These are phyloP conservation scores for Struthio camelus DNA, from an alignment of 2,113 vertebrate species.

Conservation along the genomic window DNA sequence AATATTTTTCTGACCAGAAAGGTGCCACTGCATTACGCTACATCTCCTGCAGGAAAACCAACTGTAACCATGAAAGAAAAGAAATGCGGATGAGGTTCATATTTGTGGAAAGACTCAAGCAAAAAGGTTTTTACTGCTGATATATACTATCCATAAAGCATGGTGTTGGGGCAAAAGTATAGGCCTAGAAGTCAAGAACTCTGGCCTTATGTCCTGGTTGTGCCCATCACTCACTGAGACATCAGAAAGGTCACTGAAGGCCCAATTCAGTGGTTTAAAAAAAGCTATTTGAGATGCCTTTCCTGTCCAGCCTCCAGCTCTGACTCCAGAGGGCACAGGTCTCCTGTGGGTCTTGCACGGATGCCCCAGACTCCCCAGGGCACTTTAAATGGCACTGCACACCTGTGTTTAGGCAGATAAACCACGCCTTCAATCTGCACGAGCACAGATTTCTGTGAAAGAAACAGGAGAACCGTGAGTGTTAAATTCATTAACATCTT, in stretches of 20 bases:
- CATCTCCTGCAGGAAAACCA: background rate
- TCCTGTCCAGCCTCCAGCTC: background rate
- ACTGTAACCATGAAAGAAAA: background rate
- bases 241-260: background rate
- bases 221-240: background rate
- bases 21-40: background rate
- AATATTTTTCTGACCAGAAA: background rate
- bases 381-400: background rate
- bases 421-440: background rate
- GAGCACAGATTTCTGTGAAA: background rate
- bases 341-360: background rate
- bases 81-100: background rate
- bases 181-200: background rate
- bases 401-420: background rate
- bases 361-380: background rate
- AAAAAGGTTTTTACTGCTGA: background rate
- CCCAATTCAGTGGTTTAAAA: background rate
- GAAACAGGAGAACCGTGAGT: fast-evolving
- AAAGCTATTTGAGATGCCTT: background rate
- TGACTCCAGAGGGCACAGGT: background rate
- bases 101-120: background rate
- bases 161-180: background rate
- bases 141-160: background rate
- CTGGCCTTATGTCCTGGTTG: background rate
- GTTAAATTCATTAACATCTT: background rate